A percentile compares a stretch with the other conserved stretches of the same genome.
These are phyloP conservation scores for Coptodon rendalli DNA, from an alignment of 2,113 vertebrate species.

Conservation along the genomic window DNA sequence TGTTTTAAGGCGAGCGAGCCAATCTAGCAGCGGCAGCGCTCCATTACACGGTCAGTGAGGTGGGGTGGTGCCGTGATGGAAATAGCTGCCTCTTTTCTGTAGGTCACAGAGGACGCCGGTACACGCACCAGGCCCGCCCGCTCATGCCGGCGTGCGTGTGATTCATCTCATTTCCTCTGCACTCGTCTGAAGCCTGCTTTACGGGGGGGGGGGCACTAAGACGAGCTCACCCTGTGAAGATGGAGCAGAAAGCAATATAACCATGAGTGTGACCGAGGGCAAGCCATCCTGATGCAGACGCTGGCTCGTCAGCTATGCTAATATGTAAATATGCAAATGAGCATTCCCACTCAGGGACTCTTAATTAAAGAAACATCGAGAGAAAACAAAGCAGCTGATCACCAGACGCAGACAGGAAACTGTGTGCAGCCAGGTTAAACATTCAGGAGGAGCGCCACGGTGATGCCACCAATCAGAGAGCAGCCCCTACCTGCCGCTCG, in stretches of 20 bases:
- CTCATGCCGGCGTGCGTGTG: not conserved
- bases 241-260: not conserved
- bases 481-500: not conserved
- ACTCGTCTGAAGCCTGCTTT: not conserved
- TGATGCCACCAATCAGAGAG: not conserved
- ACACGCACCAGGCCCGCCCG: not conserved
- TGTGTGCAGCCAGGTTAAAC: not conserved
- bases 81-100: conserved; percentile 44
- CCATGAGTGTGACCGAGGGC: conserved; percentile 3
- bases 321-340: conserved; percentile 54
- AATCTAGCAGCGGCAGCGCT: conserved; percentile 46
- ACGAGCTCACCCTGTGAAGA: not conserved
- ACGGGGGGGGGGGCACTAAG: not conserved
- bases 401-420: not conserved
- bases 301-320: conserved; percentile 16
- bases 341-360: conserved; percentile 28
- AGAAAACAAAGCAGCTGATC: conserved; percentile 34
- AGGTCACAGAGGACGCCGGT: conserved; percentile 52
- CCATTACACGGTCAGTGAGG: conserved; percentile 61
- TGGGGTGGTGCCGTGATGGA: conserved; percentile 46
- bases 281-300: not conserved
- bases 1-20: conserved; percentile 46
- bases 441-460: not conserved
- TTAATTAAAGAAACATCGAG: conserved; percentile 53
- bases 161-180: conserved; percentile 37